These are phyloP conservation scores for Scaptomyza hsui DNA, from an alignment of 1,140 invertebrate species.

Conservation along the genomic window DNA sequence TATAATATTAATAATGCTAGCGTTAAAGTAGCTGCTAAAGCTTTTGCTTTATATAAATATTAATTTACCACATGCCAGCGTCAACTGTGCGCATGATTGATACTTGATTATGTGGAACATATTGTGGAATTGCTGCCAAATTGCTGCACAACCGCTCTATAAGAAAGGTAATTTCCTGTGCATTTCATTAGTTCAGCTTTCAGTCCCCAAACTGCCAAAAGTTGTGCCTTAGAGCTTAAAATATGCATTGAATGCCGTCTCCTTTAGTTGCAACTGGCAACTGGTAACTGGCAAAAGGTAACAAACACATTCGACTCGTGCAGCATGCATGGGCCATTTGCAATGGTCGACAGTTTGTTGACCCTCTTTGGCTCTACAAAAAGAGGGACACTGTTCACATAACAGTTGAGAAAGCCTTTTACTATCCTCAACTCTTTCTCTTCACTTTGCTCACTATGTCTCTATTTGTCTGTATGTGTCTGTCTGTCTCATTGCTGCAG, in stretches of 20 bases:
- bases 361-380: constrained; percentile 28
- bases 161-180: constrained; percentile 21
- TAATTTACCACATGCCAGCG: constrained; percentile 29
- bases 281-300: constrained; percentile 9
- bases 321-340: constrained; percentile 32
- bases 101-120: constrained; percentile 36
- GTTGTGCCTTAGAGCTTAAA: constrained; percentile 10
- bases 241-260: constrained; percentile 37
- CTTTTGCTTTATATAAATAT: constrained; percentile 36
- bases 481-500: constrained; percentile 12
- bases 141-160: not conserved
- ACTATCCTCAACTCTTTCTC: constrained; percentile 1
- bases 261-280: constrained; percentile 19
- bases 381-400: constrained; percentile 8
- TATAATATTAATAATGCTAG: constrained; percentile 37
- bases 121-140: constrained; percentile 16
- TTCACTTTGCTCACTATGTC: not conserved
- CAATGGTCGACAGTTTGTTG: constrained; percentile 50
- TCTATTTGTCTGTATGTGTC: constrained; percentile 1
- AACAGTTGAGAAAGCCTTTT: constrained; percentile 40
- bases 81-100: constrained; percentile 57
- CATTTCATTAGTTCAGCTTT: constrained; percentile 15
- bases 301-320: constrained; percentile 16
- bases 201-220: constrained; percentile 5
- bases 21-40: constrained; percentile 25